These are phyloP conservation scores for Muscina levida DNA, from an alignment of 2,888 invertebrate species.

Conservation along the genomic window DNA sequence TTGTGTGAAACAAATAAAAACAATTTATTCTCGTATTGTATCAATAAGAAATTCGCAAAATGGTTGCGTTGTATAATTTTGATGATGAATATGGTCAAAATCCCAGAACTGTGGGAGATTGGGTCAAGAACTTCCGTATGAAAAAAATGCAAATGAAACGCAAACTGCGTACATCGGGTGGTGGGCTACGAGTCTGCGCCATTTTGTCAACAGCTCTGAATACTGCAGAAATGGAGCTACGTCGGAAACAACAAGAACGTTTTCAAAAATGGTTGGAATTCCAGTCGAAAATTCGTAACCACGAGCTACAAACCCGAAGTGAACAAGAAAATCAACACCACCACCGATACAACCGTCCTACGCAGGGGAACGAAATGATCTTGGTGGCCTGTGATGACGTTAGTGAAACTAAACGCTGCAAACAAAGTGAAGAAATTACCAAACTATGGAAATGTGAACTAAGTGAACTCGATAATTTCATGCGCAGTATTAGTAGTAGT, in stretches of 20 bases:
- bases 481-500: conserved; percentile 80
- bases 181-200: conserved; percentile 82
- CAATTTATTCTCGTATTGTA: conserved; percentile 30
- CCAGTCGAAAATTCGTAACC: conserved; percentile 75
- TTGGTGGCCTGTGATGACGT: conserved; percentile 34
- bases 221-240: conserved; percentile 81
- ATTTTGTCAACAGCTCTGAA: conserved; percentile 81
- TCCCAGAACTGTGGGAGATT: conserved; percentile 78
- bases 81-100: conserved; percentile 69
- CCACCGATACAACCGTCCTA: conserved; percentile 29
- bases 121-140: conserved; percentile 82
- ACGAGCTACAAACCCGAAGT: conserved; percentile 55
- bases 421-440: conserved; percentile 72
- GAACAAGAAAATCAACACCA: conserved; percentile 51
- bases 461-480: conserved; percentile 82
- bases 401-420: conserved; percentile 67
- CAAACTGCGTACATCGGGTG: conserved; percentile 79
- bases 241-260: conserved; percentile 81
- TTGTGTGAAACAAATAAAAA: conserved; percentile 34
- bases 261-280: conserved; percentile 81
- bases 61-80: conserved; percentile 59
- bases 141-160: conserved; percentile 81
- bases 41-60: conserved; percentile 49
- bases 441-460: conserved; percentile 81
- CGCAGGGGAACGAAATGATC: conserved; percentile 38